Evolutionary conservation across 2,797 vertebrate species (phyloP), one percentile per base, ranked within the genome.

Genomic region (Botia almorhae): DNA sequence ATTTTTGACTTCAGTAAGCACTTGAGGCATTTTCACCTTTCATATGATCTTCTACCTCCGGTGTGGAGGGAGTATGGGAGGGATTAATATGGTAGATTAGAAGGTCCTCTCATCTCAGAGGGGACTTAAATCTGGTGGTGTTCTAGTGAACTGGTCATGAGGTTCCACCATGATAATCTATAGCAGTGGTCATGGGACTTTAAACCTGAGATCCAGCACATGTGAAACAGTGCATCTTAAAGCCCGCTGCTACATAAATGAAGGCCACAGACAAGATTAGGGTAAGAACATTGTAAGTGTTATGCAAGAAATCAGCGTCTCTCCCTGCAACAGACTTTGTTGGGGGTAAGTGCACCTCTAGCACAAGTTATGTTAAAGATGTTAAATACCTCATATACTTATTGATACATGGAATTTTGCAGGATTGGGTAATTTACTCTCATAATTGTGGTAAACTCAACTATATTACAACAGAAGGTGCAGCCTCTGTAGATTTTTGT

Each of bases 141-240:
- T 77, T 76, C 16, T 23, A 55, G 36, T 65, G 36, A 64, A 64
- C 39, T 67, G 69, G 75, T 82, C 76, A 82, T 74, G 81, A 74
- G 81, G 65, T 78, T 74, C 92, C 92, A 91, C 91, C 95, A 96
- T 95, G 96, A 97, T 96, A 96, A 96, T 95, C 95, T 95, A 95
- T 93, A 95, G 95, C 94, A 94, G 89, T 91, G 95, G 94, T 98
- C 97, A 97, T 95, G 94, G 92, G 97, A 96, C 92, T 92, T 90
- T 83, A 89, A 94, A 70, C 94, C 94, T 94, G 93, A 94, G 93
- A 93, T 89, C 91, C 92, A 90, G 87, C 95, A 97, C 96, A 97
- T 95, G 95, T 96, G 96, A 94, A 95, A 90, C 93, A 93, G 96
- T 95, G 89, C 89, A 93, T 95, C 94, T 97, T 97, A 97, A 97